A percentile compares a stretch with the other conserved stretches of the same genome.
phyloP scores from a whole-genome alignment of 2,113 vertebrate species.

The Pygoscelis adeliae region DNA sequence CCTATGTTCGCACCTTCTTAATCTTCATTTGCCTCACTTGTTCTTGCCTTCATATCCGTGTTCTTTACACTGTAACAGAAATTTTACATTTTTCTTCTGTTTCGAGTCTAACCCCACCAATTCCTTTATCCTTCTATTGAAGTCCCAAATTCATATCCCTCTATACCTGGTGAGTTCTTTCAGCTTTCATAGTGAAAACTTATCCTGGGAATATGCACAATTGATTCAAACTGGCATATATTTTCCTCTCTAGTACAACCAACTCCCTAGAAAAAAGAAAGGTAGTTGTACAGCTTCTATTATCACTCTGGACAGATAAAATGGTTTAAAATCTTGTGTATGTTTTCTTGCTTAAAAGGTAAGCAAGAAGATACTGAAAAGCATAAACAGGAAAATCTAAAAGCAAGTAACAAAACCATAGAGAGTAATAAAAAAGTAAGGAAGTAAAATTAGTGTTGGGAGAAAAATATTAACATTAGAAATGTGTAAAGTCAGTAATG shows the following conservation, averaged over 20 bases:
- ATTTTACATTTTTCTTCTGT: background rate
- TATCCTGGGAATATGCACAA: background rate
- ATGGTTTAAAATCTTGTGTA: background rate
- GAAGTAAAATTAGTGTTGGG: background rate
- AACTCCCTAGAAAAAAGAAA: background rate
- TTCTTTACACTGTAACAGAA: background rate
- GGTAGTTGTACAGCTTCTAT: background rate
- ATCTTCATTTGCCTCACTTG: background rate
- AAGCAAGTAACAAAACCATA: background rate
- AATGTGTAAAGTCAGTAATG: background rate
- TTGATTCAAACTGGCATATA: background rate
- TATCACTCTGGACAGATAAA: background rate
- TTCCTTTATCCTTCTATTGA: background rate
- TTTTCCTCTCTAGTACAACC: background rate
- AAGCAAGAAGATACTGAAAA: background rate
- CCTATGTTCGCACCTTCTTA: background rate
- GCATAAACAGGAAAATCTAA: background rate
- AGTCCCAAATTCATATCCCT: background rate
- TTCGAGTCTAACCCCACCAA: background rate
- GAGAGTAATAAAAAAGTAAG: background rate
- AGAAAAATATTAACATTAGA: background rate
- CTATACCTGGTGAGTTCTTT: background rate
- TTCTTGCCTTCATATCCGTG: background rate
- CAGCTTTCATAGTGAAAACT: background rate
- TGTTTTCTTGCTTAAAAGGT: background rate